Evolutionary conservation across 2,888 invertebrate genomes (phyloP).

Genomic region (Lordiphosa fenestrarum): DNA sequence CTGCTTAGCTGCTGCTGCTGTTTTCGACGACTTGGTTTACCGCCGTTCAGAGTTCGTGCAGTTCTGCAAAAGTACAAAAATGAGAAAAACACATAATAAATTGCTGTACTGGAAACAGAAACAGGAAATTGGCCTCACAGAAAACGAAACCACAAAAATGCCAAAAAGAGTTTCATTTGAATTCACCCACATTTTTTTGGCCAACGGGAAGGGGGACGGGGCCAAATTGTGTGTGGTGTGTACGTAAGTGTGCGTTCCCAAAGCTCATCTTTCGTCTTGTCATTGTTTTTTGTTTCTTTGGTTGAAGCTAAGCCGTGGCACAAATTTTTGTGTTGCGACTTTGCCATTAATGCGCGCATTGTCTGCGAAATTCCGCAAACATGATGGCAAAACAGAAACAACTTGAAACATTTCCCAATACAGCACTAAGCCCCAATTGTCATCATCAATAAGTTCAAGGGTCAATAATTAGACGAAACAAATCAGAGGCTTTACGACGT

Average conservation of each 20-base stretch:
- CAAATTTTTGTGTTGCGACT: conserved; percentile 21
- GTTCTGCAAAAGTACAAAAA: conserved; percentile 33
- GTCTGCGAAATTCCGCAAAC: conserved; percentile 10
- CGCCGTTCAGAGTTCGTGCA: conserved; percentile 44
- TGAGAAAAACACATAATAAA: conserved; percentile 24
- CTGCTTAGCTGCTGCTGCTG: conserved; percentile 41
- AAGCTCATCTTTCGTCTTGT: conserved; percentile 35
- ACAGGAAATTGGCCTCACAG: conserved; percentile 68
- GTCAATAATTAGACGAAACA: conserved; percentile 21
- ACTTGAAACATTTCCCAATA: conserved; percentile 11
- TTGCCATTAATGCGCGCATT: conserved; percentile 4
- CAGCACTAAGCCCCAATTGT: conserved; percentile 11
- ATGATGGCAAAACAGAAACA: conserved; percentile 8
- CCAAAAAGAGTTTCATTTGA: conserved; percentile 37
- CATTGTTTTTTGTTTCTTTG: conserved; percentile 21
- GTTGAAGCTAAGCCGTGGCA: conserved; percentile 22
- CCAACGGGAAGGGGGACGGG: conserved; percentile 12
- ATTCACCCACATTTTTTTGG: conserved; percentile 52
- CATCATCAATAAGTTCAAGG: conserved; percentile 32
- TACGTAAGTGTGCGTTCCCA: conserved; percentile 10
- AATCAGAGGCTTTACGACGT: no score
- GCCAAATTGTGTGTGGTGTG: conserved; percentile 19
- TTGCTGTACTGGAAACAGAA: conserved; percentile 27
- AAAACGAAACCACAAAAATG: conserved; percentile 55
- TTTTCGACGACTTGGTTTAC: conserved; percentile 35